Conservation (phyloP, 2,888 invertebrate genomes). For the Latheticus oryzae region DNA sequence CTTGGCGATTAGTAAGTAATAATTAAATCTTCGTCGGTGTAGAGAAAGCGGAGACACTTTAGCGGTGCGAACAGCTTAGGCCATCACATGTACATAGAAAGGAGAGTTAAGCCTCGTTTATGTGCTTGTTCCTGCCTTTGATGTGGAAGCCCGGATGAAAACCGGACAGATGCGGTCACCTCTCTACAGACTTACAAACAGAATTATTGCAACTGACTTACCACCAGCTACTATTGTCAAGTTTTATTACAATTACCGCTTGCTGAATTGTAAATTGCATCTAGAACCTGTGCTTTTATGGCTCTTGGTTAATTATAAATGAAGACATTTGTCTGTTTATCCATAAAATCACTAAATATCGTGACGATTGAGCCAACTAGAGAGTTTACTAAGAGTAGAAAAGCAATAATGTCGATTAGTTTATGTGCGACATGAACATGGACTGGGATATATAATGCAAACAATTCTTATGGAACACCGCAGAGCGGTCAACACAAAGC, state of each 20-base stretch:
- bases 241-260: conserved; percentile 56
- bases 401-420: conserved; percentile 49
- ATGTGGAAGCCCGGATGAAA: conserved; percentile 59
- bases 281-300: conserved; percentile 43
- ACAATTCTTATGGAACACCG: conserved; percentile 52
- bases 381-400: conserved; percentile 30
- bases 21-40: conserved; percentile 36
- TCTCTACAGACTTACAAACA: conserved; percentile 61
- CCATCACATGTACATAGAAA: conserved; percentile 38
- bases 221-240: conserved; percentile 57
- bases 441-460: conserved; percentile 50
- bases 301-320: conserved; percentile 46
- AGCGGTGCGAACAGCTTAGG: conserved; percentile 35
- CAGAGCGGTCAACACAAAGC: conserved; percentile 47
- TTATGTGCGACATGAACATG: conserved; percentile 49
- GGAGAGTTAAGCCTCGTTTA: conserved; percentile 40
- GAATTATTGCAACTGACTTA: conserved; percentile 64
- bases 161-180: conserved; percentile 60
- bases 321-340: conserved; percentile 20
- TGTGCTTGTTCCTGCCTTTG: conserved; percentile 50
- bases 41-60: conserved; percentile 38
- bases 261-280: conserved; percentile 43
- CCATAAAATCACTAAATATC: conserved; percentile 3
- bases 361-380: neutral
- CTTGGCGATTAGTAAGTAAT: conserved; percentile 37